These are phyloP conservation scores for Phenganax marumi DNA, from an alignment of 92 coral and sea anemone genomes.

Conservation along the genomic window DNA sequence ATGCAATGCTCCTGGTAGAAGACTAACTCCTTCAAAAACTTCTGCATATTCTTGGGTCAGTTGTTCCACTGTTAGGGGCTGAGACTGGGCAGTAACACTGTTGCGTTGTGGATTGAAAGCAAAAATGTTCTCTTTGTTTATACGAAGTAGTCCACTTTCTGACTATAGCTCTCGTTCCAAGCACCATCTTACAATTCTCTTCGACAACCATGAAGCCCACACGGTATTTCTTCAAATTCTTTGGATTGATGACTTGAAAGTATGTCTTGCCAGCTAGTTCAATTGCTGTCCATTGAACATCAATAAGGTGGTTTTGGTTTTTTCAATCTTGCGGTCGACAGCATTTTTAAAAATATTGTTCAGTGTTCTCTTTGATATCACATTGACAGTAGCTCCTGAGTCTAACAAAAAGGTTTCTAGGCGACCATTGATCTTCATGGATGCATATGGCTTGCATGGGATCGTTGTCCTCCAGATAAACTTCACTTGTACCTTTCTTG, in stretches of 20 bases:
- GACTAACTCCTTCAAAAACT: no score
- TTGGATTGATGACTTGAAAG: no score
- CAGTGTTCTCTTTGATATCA: not conserved
- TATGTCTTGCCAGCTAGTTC: conserved; percentile 2
- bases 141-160: not conserved
- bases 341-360: not conserved
- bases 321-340: no score
- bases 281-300: conserved; percentile 4
- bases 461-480: not conserved
- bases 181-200: not conserved
- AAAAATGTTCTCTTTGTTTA: no score
- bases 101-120: not conserved
- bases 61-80: no score
- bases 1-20: not conserved
- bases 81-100: no score
- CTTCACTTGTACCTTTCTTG: no score
- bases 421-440: not conserved
- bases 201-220: conserved; percentile 5
- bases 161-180: not conserved
- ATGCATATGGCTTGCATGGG: conserved; percentile 1
- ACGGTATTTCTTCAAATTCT: conserved; percentile 20
- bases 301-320: not conserved
- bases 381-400: no score
- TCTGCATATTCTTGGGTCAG: no score
- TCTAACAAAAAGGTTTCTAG: no score